Conservation (phyloP, 2,888 invertebrate species). For the Luperina nickerlii region DNA sequence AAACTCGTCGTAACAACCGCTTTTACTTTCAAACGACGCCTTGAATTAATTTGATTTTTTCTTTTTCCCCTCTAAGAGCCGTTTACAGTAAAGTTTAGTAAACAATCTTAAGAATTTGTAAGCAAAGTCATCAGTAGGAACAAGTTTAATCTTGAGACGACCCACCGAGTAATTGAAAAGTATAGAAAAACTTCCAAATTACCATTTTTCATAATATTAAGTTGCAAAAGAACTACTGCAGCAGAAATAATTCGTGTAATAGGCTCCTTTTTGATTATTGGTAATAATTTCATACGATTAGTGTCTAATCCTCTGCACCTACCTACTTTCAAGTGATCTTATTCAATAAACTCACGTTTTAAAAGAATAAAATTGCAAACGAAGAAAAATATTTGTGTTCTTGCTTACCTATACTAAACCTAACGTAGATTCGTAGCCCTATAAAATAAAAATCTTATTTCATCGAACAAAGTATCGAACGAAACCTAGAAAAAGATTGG, state of each 20-base stretch:
- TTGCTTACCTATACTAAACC: not conserved
- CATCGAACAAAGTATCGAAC: conserved; percentile 31
- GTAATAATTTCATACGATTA: not conserved
- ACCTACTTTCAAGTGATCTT: not conserved
- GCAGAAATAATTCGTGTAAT: not conserved
- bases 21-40: conserved; percentile 45
- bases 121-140: conserved; percentile 18
- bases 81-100: conserved; percentile 34
- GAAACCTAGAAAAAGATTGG: not conserved
- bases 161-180: conserved; percentile 24
- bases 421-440: not conserved
- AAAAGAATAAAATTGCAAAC: not conserved
- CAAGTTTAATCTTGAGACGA: conserved; percentile 14
- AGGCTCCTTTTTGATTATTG: not conserved
- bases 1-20: conserved; percentile 16
- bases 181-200: conserved; percentile 20
- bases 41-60: conserved; percentile 42
- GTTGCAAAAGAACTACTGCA: conserved; percentile 29
- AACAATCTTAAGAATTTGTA: conserved; percentile 35
- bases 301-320: not conserved
- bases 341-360: not conserved
- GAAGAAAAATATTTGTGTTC: not conserved
- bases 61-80: conserved; percentile 34
- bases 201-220: conserved; percentile 16
- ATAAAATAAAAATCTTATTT: conserved; percentile 35